A percentile compares a stretch with the other conserved stretches of the same genome.
These are phyloP conservation scores for Larimichthys crocea DNA, from an alignment of 2,113 vertebrate genomes.

Conservation along the genomic window DNA sequence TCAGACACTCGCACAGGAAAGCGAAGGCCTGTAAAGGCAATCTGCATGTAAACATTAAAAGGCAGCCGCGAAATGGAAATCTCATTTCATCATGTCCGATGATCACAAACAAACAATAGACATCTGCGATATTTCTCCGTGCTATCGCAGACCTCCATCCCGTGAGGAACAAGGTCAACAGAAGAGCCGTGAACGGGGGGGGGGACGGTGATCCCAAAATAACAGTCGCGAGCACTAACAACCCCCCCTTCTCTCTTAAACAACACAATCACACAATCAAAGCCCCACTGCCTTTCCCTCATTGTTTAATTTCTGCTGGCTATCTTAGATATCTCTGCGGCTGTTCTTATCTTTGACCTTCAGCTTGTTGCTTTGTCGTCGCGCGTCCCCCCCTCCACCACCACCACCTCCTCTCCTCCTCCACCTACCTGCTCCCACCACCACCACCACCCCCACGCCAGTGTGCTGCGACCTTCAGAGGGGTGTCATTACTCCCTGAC, in stretches of 20 bases:
- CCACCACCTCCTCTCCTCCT: conserved; percentile 29
- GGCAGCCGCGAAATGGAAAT: conserved; percentile 75
- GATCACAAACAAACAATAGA: conserved; percentile 84
- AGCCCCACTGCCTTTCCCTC: conserved; percentile 81
- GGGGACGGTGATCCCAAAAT: conserved; percentile 84
- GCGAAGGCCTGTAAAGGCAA: conserved; percentile 65
- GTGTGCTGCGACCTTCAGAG: conserved; percentile 96
- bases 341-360: conserved; percentile 97
- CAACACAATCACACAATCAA: conserved; percentile 91
- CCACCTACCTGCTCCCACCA: conserved; percentile 74
- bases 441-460: conserved; percentile 65
- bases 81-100: conserved; percentile 70
- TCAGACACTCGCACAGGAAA: conserved; percentile 71
- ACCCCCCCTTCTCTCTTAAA: conserved; percentile 72
- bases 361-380: conserved; percentile 90
- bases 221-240: conserved; percentile 84
- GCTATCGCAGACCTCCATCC: conserved; percentile 79
- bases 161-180: conserved; percentile 82
- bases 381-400: conserved; percentile 76
- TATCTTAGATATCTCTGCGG: conserved; percentile 88
- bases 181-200: conserved; percentile 60
- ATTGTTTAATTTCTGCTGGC: conserved; percentile 91
- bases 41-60: conserved; percentile 69
- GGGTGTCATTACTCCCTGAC: conserved; percentile 97
- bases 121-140: conserved; percentile 75